phyloP scores from a whole-genome alignment of 2,888 invertebrate species.

The Cerastis rubricosa region DNA sequence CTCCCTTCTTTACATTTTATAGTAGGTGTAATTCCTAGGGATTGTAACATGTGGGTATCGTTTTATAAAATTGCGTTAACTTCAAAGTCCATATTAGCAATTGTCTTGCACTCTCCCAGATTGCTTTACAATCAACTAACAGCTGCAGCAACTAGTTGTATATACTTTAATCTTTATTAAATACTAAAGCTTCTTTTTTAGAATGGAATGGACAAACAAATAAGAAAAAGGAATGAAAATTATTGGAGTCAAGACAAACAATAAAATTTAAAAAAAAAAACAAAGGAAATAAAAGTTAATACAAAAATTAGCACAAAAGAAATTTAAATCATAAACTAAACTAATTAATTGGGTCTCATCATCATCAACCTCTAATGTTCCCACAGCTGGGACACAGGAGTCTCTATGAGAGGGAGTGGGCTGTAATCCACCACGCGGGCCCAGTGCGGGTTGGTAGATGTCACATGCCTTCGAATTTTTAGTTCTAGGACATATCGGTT shows the following conservation, averaged over 20 bases:
- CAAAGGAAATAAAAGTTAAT: too few relatives aligned
- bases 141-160: constrained; percentile 11
- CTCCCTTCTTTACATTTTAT: constrained; percentile 18
- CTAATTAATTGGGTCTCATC: too few relatives aligned
- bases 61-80: constrained; percentile 43
- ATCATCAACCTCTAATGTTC: too few relatives aligned
- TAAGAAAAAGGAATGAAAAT: neutral
- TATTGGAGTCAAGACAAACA: neutral
- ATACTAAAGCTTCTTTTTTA: neutral
- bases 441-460: too few relatives aligned
- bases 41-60: constrained; percentile 8
- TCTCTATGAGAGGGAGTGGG: too few relatives aligned
- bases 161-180: constrained; percentile 10
- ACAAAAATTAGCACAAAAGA: too few relatives aligned
- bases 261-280: neutral
- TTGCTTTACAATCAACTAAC: constrained; percentile 51
- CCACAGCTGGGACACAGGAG: too few relatives aligned
- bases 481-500: too few relatives aligned
- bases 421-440: too few relatives aligned
- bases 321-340: too few relatives aligned
- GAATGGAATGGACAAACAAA: neutral
- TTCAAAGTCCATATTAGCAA: constrained; percentile 53
- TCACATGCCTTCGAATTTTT: too few relatives aligned
- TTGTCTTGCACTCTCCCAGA: constrained; percentile 52
- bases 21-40: constrained; percentile 15